These are phyloP conservation scores for Rhagonycha fulva DNA, from an alignment of 2,888 invertebrate genomes.

Conservation along the genomic window DNA sequence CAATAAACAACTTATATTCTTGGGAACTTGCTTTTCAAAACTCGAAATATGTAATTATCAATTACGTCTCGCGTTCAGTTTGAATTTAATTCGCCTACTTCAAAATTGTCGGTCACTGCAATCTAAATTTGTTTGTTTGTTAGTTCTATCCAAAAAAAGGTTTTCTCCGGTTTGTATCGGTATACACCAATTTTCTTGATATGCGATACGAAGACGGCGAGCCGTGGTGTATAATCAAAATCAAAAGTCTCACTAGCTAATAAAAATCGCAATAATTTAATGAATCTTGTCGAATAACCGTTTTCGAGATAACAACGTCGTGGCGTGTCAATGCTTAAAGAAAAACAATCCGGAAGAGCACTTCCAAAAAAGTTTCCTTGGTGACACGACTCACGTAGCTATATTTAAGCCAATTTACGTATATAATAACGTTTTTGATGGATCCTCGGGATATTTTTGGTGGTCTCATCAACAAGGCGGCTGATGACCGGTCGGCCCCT, in stretches of 20 bases:
- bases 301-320: too few species aligned
- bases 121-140: background rate
- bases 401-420: background rate
- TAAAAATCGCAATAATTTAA: background rate
- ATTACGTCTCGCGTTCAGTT: conserved; percentile 36
- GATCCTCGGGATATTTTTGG: conserved; percentile 41
- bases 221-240: background rate
- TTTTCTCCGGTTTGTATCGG: background rate
- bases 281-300: background rate
- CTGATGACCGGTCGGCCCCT: conserved; percentile 43
- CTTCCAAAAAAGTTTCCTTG: background rate
- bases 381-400: background rate
- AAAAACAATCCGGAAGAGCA: background rate
- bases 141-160: background rate
- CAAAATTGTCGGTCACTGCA: conserved; percentile 8
- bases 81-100: conserved; percentile 25
- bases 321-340: too few species aligned
- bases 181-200: background rate
- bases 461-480: conserved; percentile 46
- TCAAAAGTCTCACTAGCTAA: background rate
- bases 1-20: conserved; percentile 30
- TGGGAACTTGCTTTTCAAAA: conserved; percentile 29
- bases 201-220: background rate
- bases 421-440: conserved; percentile 17
- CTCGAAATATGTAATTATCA: conserved; percentile 39